Evolutionary conservation across 1,140 invertebrate genomes (phyloP).

Genomic region (Manduca sexta): DNA sequence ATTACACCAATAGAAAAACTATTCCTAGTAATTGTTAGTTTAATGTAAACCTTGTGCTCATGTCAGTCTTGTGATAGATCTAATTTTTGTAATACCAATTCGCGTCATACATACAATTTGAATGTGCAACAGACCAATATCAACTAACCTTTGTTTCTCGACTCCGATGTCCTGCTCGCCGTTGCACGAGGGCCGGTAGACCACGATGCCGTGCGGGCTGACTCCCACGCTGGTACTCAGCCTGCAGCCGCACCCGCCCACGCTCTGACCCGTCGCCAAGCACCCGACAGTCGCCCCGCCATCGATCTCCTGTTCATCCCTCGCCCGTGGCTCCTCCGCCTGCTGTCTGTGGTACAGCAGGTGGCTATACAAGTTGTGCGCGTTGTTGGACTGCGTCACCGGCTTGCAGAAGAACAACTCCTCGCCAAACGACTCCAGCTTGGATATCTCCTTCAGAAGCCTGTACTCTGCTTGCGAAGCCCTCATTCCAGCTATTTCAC

Average conservation of each 20-base stretch:
- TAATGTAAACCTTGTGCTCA: too few species aligned
- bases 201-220: conserved; percentile 86
- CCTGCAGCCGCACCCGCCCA: conserved; percentile 62
- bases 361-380: conserved; percentile 69
- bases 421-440: conserved; percentile 86
- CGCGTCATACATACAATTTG: too few species aligned
- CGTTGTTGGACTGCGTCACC: conserved; percentile 56
- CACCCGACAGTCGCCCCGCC: conserved; percentile 68
- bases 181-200: conserved; percentile 76
- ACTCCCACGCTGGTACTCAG: conserved; percentile 78
- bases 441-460: conserved; percentile 85
- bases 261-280: conserved; percentile 52
- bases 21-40: too few species aligned
- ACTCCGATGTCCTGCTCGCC: conserved; percentile 73
- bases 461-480: conserved; percentile 82
- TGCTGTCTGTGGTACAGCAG: conserved; percentile 60
- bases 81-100: too few species aligned
- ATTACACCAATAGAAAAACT: too few species aligned
- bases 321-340: conserved; percentile 53
- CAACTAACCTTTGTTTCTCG: conserved; percentile 76
- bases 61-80: too few species aligned
- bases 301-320: conserved; percentile 65
- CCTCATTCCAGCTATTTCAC: conserved; percentile 64
- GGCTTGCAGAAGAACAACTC: conserved; percentile 86
- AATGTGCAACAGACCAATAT: not conserved